These are phyloP conservation scores for Barypeithes pellucidus DNA, from an alignment of 2,888 invertebrate species.

Conservation along the genomic window DNA sequence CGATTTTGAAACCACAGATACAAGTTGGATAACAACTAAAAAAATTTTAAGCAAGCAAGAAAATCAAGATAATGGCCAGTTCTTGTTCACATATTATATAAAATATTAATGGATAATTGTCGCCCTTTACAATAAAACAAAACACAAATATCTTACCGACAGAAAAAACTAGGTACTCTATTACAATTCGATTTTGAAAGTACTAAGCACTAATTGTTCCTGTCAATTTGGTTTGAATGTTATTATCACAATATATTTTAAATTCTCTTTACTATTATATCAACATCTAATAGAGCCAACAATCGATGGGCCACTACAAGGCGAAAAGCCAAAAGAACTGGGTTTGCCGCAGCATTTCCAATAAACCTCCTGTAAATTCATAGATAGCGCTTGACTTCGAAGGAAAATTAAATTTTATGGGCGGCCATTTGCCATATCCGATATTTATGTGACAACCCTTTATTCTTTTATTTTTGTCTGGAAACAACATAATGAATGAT, in stretches of 20 bases:
- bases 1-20: no score
- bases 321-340: constrained; percentile 45
- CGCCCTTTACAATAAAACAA: no score
- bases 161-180: no score
- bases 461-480: constrained; percentile 39
- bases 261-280: constrained; percentile 1
- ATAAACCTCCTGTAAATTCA: constrained; percentile 54
- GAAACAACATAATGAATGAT: constrained; percentile 40
- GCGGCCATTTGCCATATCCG: constrained; percentile 45
- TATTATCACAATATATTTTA: neutral
- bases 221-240: no score
- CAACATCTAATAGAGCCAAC: constrained; percentile 22
- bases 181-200: no score
- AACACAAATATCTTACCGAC: no score
- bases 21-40: no score
- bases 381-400: constrained; percentile 51
- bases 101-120: no score
- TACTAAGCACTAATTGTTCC: no score
- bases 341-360: constrained; percentile 45
- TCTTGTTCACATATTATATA: no score
- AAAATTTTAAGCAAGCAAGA: no score
- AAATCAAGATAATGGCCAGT: no score
- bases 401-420: constrained; percentile 45
- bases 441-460: constrained; percentile 45
- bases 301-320: constrained; percentile 45